Evolutionary conservation across 2,113 vertebrate species (phyloP).

Genomic region (Cichladusa arquata): DNA sequence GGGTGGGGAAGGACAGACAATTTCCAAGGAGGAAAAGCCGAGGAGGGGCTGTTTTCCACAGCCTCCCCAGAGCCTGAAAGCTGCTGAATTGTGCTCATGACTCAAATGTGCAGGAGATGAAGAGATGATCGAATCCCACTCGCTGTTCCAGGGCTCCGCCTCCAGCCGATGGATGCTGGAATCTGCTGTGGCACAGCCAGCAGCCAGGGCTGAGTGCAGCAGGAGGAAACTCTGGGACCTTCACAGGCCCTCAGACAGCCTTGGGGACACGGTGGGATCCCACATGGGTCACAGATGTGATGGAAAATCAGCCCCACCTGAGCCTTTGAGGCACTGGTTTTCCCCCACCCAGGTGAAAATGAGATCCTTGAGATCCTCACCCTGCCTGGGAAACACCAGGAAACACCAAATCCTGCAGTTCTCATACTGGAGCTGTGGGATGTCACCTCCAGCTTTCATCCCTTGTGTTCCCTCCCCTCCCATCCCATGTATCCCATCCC

Average conservation of each 20-base stretch:
- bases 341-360: background rate
- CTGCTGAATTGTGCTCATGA: background rate
- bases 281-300: accelerated
- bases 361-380: background rate
- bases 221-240: accelerated
- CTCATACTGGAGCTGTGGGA: accelerated
- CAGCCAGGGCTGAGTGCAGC: background rate
- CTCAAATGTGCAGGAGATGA: background rate
- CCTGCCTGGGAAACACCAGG: background rate
- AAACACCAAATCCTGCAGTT: background rate
- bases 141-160: background rate
- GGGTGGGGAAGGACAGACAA: background rate
- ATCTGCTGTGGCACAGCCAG: background rate
- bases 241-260: background rate
- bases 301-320: background rate
- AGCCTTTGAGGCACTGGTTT: background rate
- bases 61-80: background rate
- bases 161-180: background rate
- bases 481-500: background rate
- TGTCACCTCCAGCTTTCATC: background rate
- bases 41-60: background rate
- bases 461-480: background rate
- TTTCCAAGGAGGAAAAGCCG: background rate
- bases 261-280: background rate
- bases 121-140: background rate